Evolutionary conservation across 2,113 vertebrate species (phyloP).

Genomic region (Charina bottae): DNA sequence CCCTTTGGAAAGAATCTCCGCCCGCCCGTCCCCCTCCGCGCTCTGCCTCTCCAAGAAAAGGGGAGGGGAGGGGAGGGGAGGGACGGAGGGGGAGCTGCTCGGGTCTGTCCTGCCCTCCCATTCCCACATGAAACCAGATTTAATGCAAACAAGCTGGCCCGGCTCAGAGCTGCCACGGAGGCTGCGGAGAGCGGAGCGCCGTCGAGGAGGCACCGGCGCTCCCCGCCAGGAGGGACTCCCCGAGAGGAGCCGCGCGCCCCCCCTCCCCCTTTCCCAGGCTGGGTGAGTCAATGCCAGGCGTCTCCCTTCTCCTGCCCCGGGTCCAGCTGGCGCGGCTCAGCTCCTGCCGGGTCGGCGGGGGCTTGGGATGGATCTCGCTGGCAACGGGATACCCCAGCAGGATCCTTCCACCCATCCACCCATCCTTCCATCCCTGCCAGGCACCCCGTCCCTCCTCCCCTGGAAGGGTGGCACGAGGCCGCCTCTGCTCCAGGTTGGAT

Average conservation of each 20-base stretch:
- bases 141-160: slow-evolving; percentile 92
- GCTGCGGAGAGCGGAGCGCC: slow-evolving; percentile 19
- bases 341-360: no score
- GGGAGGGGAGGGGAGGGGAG: not conserved
- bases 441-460: not conserved
- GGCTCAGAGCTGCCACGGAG: not conserved
- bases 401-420: not conserved
- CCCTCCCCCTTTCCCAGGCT: not conserved
- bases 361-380: not conserved
- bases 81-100: not conserved
- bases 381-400: not conserved
- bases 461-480: not conserved
- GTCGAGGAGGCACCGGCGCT: not conserved
- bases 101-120: slow-evolving; percentile 6
- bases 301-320: not conserved
- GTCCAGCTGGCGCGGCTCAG: not conserved
- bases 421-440: no score
- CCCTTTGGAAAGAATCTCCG: not conserved
- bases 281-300: not conserved
- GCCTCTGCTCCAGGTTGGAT: not conserved
- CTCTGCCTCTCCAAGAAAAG: not conserved
- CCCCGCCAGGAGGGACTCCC: not conserved
- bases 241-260: not conserved
- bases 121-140: slow-evolving; percentile 75
- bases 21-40: not conserved